These are phyloP conservation scores for Noctua comes DNA, from an alignment of 2,888 invertebrate species.

Conservation along the genomic window DNA sequence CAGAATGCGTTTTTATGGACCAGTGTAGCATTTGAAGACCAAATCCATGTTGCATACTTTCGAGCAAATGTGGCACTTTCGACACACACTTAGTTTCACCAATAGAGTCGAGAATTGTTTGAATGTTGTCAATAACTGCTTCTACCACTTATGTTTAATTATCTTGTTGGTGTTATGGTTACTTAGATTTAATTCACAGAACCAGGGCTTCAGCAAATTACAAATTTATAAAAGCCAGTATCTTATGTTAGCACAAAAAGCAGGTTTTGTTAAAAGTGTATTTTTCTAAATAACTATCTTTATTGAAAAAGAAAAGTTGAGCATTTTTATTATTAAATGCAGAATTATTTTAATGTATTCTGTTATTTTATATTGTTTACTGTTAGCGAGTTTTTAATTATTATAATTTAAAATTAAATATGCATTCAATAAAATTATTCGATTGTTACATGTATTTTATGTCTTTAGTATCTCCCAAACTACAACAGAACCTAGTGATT, in stretches of 20 bases:
- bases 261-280: conserved; percentile 32
- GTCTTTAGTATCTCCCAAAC: background rate
- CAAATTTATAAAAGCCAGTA: conserved; percentile 26
- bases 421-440: conserved; percentile 77
- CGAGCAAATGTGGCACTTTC: conserved; percentile 1
- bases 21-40: conserved; percentile 23
- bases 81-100: background rate
- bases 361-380: conserved; percentile 76
- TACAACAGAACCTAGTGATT: background rate
- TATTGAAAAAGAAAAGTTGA: conserved; percentile 20
- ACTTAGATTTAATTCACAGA: conserved; percentile 46
- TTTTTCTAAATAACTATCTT: conserved; percentile 44
- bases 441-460: conserved; percentile 67
- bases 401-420: conserved; percentile 62
- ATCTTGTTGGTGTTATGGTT: conserved; percentile 28
- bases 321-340: conserved; percentile 60
- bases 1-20: conserved; percentile 15
- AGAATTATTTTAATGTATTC: conserved; percentile 67
- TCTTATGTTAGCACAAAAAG: conserved; percentile 58
- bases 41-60: conserved; percentile 19
- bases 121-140: conserved; percentile 1
- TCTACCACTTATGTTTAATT: conserved; percentile 10
- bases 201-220: conserved; percentile 29
- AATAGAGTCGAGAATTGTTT: conserved; percentile 4
- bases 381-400: conserved; percentile 70